Evolutionary conservation across 2,888 invertebrate genomes (phyloP).

Genomic region (Drosophila nr. fundita): DNA sequence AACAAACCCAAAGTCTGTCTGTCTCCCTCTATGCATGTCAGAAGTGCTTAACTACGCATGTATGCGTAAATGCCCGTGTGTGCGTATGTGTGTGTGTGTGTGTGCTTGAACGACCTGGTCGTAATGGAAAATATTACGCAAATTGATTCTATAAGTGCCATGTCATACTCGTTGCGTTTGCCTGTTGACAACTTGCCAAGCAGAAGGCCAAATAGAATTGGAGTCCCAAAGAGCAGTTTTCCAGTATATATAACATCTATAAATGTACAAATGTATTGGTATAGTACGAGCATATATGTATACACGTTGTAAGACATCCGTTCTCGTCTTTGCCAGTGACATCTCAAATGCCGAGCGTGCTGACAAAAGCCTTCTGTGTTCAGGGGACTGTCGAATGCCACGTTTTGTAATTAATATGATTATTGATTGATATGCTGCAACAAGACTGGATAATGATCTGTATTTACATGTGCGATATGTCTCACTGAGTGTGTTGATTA

Average conservation of each 20-base stretch:
- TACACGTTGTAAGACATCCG: conserved; percentile 9
- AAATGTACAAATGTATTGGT: neutral
- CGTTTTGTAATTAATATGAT: conserved; percentile 61
- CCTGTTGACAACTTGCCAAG: conserved; percentile 47
- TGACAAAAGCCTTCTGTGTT: conserved; percentile 55
- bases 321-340: conserved; percentile 23
- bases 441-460: conserved; percentile 34
- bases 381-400: conserved; percentile 31
- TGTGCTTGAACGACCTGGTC: conserved; percentile 33
- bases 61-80: neutral
- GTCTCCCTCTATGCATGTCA: conserved; percentile 6
- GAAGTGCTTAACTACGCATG: conserved; percentile 22
- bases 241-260: conserved; percentile 2
- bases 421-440: conserved; percentile 61
- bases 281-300: neutral
- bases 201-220: conserved; percentile 34
- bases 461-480: conserved; percentile 28
- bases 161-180: conserved; percentile 47
- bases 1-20: conserved; percentile 43
- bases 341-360: conserved; percentile 42
- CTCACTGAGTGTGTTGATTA: conserved; percentile 50
- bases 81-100: conserved; percentile 4
- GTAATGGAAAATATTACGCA: conserved; percentile 67
- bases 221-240: conserved; percentile 28
- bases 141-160: conserved; percentile 63